phyloP scores from a whole-genome alignment of 2,797 vertebrate genomes.

The Bovichtus diacanthus region DNA sequence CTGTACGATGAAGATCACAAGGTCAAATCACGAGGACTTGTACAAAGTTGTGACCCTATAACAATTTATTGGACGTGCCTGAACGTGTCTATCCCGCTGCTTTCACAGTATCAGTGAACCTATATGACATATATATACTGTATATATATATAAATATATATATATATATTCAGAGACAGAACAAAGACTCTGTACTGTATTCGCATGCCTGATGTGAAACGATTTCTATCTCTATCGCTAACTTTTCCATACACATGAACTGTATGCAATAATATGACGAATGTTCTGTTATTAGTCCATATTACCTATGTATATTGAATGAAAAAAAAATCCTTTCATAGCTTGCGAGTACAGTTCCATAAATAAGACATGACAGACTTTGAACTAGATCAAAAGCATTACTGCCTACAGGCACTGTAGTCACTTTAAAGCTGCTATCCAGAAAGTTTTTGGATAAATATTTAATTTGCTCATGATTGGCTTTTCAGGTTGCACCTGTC shows the following conservation, averaged over 20 bases:
- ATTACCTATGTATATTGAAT: no score
- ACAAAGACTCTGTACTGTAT: background rate
- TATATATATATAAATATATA: no score
- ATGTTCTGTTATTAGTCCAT: background rate
- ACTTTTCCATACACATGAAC: background rate
- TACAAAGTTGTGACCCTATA: background rate
- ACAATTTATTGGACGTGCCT: background rate
- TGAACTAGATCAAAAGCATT: constrained; percentile 1
- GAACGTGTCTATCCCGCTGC: background rate
- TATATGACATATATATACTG: no score
- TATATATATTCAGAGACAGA: background rate
- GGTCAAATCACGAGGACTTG: constrained; percentile 8
- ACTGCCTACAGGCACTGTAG: background rate
- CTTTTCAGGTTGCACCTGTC: constrained; percentile 12
- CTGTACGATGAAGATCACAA: constrained; percentile 1
- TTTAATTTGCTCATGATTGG: no score
- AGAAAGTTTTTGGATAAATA: background rate
- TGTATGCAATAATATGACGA: background rate
- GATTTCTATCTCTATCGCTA: background rate
- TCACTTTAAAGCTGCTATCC: background rate
- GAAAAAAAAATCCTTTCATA: no score
- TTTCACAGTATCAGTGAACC: background rate
- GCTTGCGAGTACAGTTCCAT: background rate
- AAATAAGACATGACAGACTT: constrained; percentile 8
- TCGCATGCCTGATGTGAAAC: background rate